Evolutionary conservation across 2,888 invertebrate genomes (phyloP).

Genomic region (Netelia melanura): DNA sequence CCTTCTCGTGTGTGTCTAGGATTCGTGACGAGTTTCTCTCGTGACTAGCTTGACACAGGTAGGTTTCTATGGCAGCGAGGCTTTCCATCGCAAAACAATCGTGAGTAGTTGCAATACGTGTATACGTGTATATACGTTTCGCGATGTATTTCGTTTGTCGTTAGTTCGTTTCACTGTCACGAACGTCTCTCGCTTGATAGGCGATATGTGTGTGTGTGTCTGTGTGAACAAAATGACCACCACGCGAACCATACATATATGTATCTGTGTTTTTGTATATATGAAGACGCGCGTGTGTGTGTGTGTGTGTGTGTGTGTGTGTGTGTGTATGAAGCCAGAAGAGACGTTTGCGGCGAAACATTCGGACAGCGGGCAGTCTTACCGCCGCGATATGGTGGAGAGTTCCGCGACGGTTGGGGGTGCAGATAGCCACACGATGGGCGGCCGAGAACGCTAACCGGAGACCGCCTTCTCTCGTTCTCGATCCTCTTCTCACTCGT

Average conservation of each 20-base stretch:
- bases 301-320: neutral
- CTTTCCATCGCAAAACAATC: slow-evolving; percentile 31
- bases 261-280: neutral
- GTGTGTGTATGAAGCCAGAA: neutral
- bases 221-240: slow-evolving; percentile 14
- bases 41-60: slow-evolving; percentile 28
- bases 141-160: neutral
- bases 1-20: neutral
- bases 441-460: slow-evolving; percentile 80
- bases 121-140: neutral
- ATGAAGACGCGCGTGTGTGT: neutral
- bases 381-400: slow-evolving; percentile 45
- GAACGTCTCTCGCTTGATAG: slow-evolving; percentile 21
- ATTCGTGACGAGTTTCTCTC: slow-evolving; percentile 26
- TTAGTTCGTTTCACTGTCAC: slow-evolving; percentile 40
- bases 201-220: neutral
- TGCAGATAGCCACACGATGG: slow-evolving; percentile 77
- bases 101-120: slow-evolving; percentile 7
- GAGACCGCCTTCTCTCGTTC: slow-evolving; percentile 81
- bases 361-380: slow-evolving; percentile 45
- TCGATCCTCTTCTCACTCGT: slow-evolving; percentile 65
- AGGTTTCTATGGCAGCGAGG: slow-evolving; percentile 33
- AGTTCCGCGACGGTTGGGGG: slow-evolving; percentile 71
- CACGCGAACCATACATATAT: slow-evolving; percentile 14
- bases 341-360: slow-evolving; percentile 20